phyloP scores from a whole-genome alignment of 1,140 invertebrate genomes.

The Leptinotarsa undecemlineata region DNA sequence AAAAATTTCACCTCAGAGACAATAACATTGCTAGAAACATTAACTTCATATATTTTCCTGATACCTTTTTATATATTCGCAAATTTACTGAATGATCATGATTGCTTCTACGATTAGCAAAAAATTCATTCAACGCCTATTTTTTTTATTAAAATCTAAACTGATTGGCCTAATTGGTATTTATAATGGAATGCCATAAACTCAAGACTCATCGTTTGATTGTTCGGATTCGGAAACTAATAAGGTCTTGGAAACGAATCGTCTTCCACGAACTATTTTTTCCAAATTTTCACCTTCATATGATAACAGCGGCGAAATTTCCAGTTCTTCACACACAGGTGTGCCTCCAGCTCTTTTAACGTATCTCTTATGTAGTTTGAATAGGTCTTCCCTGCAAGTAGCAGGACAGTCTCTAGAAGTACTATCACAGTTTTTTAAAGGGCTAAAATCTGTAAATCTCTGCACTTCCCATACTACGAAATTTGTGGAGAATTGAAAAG shows the following conservation, averaged over 20 bases:
- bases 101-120: no score
- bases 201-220: slow-evolving; percentile 8
- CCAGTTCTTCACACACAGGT: slow-evolving; percentile 72
- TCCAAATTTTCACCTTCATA: slow-evolving; percentile 87
- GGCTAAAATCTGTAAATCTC: slow-evolving; percentile 93
- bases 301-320: slow-evolving; percentile 89
- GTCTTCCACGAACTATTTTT: slow-evolving; percentile 31
- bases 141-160: no score
- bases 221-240: slow-evolving; percentile 32
- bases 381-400: slow-evolving; percentile 85
- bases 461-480: slow-evolving; percentile 93
- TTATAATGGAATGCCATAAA: background rate
- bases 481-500: slow-evolving; percentile 88
- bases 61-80: no score
- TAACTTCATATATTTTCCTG: no score
- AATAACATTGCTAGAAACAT: no score
- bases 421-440: slow-evolving; percentile 90
- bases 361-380: slow-evolving; percentile 81
- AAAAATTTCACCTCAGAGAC: no score
- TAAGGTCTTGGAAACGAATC: slow-evolving; percentile 22
- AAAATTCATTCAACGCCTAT: no score
- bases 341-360: slow-evolving; percentile 82
- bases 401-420: slow-evolving; percentile 87
- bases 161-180: no score
- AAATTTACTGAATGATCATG: no score